Base-by-base conservation (phyloP, 1,140 invertebrate genomes). In the Bombus waltoni region DNA sequence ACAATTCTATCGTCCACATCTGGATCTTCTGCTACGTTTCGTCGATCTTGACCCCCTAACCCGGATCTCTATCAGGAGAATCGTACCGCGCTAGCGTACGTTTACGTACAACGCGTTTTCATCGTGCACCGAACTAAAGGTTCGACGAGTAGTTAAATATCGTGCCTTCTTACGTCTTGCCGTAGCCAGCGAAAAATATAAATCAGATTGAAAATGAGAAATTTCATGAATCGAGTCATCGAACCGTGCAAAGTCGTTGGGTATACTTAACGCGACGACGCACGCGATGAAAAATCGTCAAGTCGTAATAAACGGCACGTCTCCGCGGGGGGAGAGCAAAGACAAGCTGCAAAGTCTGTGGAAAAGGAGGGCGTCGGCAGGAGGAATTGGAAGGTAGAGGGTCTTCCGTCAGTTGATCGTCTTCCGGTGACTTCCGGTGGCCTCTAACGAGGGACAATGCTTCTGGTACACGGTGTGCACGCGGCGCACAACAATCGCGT, bases 351-450 rank as follows among this genome's bases (percentile, higher is more conserved):
- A 81, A 76, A 82, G 65, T 80, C 76, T 79, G 80, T 77, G 73
- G 85, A 85, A 18, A 81, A 59, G 78, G 65, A 68, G 68, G 84
- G 79, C 70, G 88, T 66, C 75, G 62, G 35, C 78, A 74, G 71
- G 84, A 85, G 86, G 79, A 91, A 71, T 78, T 78, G 62, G 76
- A 79, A 73, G 57, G 78, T 80, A 79, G 77, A 72, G 84, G 91
- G 92, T 95, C 94, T 94, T 94, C 93, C 94, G 93, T 93, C 93
- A 93, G 94, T 93, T 94, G 91, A 93, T 95, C 94, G 94, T 95
- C 94, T 95, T 95, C 94, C 94, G 92, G 93, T 94, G 93, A 94
- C 93, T 94, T 94, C 93, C 93, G 94, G 94, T 95, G 94, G 94
- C 92, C 93, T 91, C 90, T 90, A 91, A 91, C 89, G 86, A 87